These are phyloP conservation scores for Neopipo cinnamomea DNA, from an alignment of 2,113 vertebrate genomes.

Conservation along the genomic window DNA sequence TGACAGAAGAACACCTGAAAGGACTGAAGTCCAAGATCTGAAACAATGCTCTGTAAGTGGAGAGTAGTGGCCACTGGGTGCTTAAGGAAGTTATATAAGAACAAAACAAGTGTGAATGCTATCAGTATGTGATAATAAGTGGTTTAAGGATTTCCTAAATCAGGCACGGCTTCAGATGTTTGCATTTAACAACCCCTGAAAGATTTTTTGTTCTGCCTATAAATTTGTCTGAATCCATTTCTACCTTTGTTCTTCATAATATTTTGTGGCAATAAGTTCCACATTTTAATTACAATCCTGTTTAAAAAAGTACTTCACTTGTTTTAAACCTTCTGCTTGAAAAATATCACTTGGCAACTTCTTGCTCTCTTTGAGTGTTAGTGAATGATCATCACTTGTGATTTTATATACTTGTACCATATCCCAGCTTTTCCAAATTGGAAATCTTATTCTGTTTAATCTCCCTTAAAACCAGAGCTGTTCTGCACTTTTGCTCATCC, in stretches of 20 bases:
- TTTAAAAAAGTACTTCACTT: not conserved
- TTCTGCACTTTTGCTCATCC: not conserved
- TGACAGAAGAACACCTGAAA: not conserved
- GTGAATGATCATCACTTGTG: not conserved
- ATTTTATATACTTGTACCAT: not conserved
- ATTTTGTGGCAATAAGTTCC: not conserved
- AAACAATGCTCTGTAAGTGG: not conserved
- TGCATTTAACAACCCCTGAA: not conserved
- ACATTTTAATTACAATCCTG: not conserved
- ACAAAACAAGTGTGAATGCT: not conserved
- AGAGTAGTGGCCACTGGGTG: not conserved
- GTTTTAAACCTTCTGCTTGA: not conserved
- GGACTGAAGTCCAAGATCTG: no score
- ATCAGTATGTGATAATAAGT: not conserved
- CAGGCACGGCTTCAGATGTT: not conserved
- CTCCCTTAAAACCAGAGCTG: not conserved
- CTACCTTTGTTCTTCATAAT: not conserved
- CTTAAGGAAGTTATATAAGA: not conserved
- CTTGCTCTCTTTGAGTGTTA: not conserved
- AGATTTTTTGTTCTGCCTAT: not conserved
- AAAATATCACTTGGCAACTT: not conserved
- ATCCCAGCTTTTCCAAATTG: not conserved
- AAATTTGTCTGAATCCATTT: not conserved
- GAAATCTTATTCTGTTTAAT: not conserved
- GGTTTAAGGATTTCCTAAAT: not conserved